These are phyloP conservation scores for Garra rufa DNA, from an alignment of 2,113 vertebrate species.

Conservation along the genomic window DNA sequence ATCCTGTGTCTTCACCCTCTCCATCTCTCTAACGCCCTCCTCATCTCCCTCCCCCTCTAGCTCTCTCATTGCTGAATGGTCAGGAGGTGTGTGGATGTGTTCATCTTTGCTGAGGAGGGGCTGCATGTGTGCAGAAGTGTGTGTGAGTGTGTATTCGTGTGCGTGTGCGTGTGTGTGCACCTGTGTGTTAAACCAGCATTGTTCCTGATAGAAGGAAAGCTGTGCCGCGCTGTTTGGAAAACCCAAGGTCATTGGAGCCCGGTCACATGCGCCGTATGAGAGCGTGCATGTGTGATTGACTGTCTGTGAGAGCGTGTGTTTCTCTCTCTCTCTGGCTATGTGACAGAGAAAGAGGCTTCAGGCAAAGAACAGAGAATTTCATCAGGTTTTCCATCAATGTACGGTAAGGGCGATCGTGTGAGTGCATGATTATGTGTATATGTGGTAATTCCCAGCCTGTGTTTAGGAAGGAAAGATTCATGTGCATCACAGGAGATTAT, in stretches of 20 bases:
- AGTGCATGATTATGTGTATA: slow-evolving; percentile 25
- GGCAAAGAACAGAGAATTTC: slow-evolving; percentile 44
- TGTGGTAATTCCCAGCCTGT: slow-evolving; percentile 11
- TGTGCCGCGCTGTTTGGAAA: slow-evolving; percentile 46
- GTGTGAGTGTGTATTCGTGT: slow-evolving; percentile 47
- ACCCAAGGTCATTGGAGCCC: slow-evolving; percentile 59
- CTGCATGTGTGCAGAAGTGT: slow-evolving; percentile 10
- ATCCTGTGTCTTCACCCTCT: slow-evolving; percentile 20
- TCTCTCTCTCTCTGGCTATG: slow-evolving; percentile 31
- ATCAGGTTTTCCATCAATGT: slow-evolving; percentile 57
- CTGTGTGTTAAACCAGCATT: slow-evolving; percentile 43
- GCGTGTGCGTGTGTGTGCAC: slow-evolving; percentile 39
- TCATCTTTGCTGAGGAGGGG: slow-evolving; percentile 33
- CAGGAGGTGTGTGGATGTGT: slow-evolving; percentile 48
- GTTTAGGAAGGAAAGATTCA: slow-evolving; percentile 19
- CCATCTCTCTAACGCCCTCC: slow-evolving; percentile 17
- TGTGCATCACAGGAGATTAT: slow-evolving; percentile 45
- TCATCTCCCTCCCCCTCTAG: background rate
- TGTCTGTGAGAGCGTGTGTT: slow-evolving; percentile 8
- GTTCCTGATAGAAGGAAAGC: slow-evolving; percentile 38
- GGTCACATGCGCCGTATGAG: slow-evolving; percentile 50
- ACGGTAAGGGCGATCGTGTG: slow-evolving; percentile 53
- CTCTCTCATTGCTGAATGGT: slow-evolving; percentile 50
- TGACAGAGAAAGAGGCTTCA: slow-evolving; percentile 42
- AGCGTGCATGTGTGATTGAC: slow-evolving; percentile 29